Percentiles rank a stretch among this genome's conserved stretches.
phyloP scores from a whole-genome alignment of 2,113 vertebrate species.

The Macrotis lagotis region DNA sequence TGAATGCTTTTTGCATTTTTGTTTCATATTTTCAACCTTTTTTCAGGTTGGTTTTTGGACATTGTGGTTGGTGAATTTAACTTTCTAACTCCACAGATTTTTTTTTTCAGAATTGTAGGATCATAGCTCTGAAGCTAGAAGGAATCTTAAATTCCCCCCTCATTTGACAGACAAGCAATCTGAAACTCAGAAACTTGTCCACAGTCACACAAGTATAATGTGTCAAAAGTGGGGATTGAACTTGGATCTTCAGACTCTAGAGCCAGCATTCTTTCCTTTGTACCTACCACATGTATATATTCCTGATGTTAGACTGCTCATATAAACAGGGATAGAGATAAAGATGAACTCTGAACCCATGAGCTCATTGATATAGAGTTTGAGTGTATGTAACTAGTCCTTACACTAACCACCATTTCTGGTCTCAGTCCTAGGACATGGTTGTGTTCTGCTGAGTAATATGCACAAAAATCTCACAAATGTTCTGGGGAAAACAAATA shows the following conservation, averaged over 20 bases:
- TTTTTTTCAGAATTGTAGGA: not conserved
- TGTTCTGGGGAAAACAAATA: no score
- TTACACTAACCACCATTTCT: no score
- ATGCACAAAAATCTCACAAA: no score
- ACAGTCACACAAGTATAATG: not conserved
- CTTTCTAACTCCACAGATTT: not conserved
- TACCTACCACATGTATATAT: not conserved
- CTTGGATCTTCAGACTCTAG: not conserved
- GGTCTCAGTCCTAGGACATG: no score
- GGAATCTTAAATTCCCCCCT: not conserved
- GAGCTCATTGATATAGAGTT: no score
- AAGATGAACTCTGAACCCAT: not conserved
- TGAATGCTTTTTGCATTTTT: not conserved
- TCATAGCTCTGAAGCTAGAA: not conserved
- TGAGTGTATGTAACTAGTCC: no score
- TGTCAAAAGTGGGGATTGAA: not conserved
- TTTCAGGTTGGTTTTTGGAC: not conserved
- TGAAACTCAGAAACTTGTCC: not conserved
- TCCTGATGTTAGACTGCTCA: not conserved
- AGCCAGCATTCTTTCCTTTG: not conserved
- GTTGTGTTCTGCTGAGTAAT: no score
- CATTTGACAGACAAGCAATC: not conserved
- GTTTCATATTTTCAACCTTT: not conserved
- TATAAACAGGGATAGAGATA: not conserved
- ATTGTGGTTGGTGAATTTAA: not conserved